These are phyloP conservation scores for Misgurnus anguillicaudatus DNA, from an alignment of 2,113 vertebrate species.

Conservation along the genomic window DNA sequence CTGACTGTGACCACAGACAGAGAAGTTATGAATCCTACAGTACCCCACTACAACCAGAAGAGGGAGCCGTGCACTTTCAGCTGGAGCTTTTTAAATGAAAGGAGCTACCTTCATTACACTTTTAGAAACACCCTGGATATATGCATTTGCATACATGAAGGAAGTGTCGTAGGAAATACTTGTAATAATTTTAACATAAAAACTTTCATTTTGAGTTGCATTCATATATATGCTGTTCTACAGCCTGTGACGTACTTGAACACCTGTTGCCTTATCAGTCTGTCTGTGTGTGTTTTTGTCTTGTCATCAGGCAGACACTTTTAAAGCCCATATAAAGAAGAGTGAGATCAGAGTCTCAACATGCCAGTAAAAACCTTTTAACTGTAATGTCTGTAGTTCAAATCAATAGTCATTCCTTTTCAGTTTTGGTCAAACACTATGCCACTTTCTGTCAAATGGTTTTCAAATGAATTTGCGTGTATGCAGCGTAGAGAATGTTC, in stretches of 20 bases:
- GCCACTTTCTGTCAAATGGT: background rate
- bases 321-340: background rate
- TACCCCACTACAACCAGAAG: constrained; percentile 13
- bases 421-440: background rate
- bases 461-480: background rate
- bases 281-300: constrained; percentile 46
- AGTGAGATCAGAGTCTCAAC: background rate
- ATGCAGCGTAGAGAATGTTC: too few species aligned
- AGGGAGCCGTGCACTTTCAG: constrained; percentile 39
- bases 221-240: background rate
- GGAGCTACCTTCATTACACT: background rate
- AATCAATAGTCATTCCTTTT: constrained; percentile 9
- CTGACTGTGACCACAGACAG: constrained; percentile 18
- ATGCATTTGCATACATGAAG: background rate
- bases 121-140: background rate
- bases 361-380: constrained; percentile 4
- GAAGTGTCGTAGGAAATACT: background rate
- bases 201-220: constrained; percentile 10
- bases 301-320: background rate
- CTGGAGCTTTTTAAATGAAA: constrained; percentile 21
- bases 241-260: constrained; percentile 24
- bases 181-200: constrained; percentile 2
- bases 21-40: background rate
- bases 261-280: constrained; percentile 57
- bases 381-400: background rate